Evolutionary conservation across 2,797 vertebrate genomes (phyloP), one percentile per base, ranked within the genome.

Genomic region (Oryzias dopingdopingensis): DNA sequence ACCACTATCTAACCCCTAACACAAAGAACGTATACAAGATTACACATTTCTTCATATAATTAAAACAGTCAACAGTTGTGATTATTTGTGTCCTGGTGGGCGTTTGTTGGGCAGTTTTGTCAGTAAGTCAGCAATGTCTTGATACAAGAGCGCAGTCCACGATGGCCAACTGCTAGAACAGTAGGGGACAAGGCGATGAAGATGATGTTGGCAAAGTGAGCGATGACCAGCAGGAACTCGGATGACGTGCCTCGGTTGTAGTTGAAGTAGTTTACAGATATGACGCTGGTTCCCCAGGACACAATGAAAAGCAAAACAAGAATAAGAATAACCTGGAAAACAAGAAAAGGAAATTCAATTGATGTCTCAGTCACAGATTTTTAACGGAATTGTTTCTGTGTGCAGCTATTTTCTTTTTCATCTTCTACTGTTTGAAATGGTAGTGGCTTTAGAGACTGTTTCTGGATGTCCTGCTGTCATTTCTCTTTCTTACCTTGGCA

Each of bases 261-360:
- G 84, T 93, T 94, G 76, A 92, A 93, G 48, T 91, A 92, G 82
- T 92, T 92, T 52, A 92, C 82, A 4, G 93, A 92, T 62, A 94
- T 77, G 15, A 93, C 59, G 63, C 91, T 93, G 60, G 90, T 90
- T 62, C 92, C 91, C 92, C 93, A 93, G 6, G 89, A 93, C 1
- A 56, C 49, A 29, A 92, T 90, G 67, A 94, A 94, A 49, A 94
- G 83, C 64, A 91, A 61, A 3, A 93, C 90, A 46, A 94, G 85
- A 4, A 82, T 80, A 0, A 92, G 81, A 58, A 94, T 94, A 70
- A 94, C 91, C 92, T 93, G 61, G 6, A n/a, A 58, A 55, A 51
- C 16, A 60, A 53, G 1, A 4, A 16, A 22, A 51, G 44, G 24
- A 53, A 18, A 14, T 14, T 23, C 10, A 43, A 46, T 22, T 14